Base-by-base conservation (phyloP, 2,888 invertebrate genomes). In the Tanytarsus gracilentus region DNA sequence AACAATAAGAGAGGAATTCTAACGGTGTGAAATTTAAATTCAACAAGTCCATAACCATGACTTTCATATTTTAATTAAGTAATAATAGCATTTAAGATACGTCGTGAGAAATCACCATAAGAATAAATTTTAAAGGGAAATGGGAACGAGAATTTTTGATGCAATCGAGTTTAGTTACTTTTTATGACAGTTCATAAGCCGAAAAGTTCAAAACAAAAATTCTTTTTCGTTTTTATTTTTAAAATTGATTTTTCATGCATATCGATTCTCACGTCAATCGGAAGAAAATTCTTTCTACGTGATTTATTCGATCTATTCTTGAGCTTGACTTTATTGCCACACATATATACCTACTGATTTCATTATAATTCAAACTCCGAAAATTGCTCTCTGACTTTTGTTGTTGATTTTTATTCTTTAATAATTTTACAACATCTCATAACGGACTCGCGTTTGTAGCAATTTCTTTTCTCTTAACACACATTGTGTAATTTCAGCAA, bases 231-330 rank as follows among this genome's bases (percentile, higher is more conserved):
- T 55, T 26, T 16, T 39, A 21, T 25, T n/a, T n/a, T n/a, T n/a
- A n/a, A n/a, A 39, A 55, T 40, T 39, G 25, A 40, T 23, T 14
- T 26, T 6, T 55, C 55, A 55, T 55, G 55, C 55, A 55, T 40
- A 30, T 23, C 40, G 21, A 55, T 26, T 51, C 30, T 55, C 55
- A 30, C 53, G 44, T 44, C 44, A 23, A 44, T 44, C 27, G 16
- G 25, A 27, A 18, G 23, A 23, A 44, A 44, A 53, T 53, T 53
- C 29, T 53, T 23, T 25, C n/a, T 55, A 55, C 55, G 55, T 55
- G 55, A 39, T 55, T 55, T 39, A 55, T 39, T 55, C 39, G 53
- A 33, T 53, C 53, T 29, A 36, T 36, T 49, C 49, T 25, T 14
- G 49, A 26, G n/a, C n/a, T 7, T 25, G 27, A 23, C 27, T 49